Base-by-base conservation (phyloP, 2,888 invertebrate species). In the Pediacus dermestoides region DNA sequence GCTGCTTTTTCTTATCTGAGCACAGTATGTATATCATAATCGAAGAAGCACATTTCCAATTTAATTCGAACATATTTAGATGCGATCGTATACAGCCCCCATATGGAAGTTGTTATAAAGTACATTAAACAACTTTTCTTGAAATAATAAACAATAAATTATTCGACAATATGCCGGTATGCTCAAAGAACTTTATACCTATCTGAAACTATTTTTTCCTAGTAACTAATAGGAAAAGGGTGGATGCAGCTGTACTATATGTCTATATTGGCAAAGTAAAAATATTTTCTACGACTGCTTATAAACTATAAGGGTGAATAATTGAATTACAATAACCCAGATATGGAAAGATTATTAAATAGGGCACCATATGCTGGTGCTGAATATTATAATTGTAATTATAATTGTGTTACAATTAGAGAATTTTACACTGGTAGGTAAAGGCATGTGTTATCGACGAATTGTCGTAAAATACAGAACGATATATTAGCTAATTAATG, bases 281-380 rank as follows among this genome's bases (percentile, higher is more conserved):
- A 18, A 16, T 16, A 12, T 31, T 40, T 41, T 18, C 21, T 18
- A 18, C 21, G 21, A 18, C 21, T 18, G 22, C 33, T n/a, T 28
- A 15, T 18, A 34, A 22, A 16, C 39, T 31, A 40, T 40, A 40
- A 40, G 40, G 40, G 40, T 22, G 32, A 27, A 30, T 36, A 40
- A 36, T 26, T 36, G 40, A 40, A 40, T 40, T 40, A 26, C 40
- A 40, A 40, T 36, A 36, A 40, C 40, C 40, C 40, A 40, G 40
- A 40, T 40, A 36, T 28, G 31, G 31, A 22, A 28, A 22, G 25
- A 36, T 36, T 32, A 31, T 30, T 40, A 36, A 28, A 25, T 16
- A 31, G n/a, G n/a, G 18, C 16, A 39, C 15, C 15, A 18, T 15
- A 40, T 40, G 40, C 40, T 30, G 40, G 40, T 40, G 33, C 11